These are phyloP conservation scores for Pandemis corylana DNA, from an alignment of 2,888 invertebrate genomes.

Conservation along the genomic window DNA sequence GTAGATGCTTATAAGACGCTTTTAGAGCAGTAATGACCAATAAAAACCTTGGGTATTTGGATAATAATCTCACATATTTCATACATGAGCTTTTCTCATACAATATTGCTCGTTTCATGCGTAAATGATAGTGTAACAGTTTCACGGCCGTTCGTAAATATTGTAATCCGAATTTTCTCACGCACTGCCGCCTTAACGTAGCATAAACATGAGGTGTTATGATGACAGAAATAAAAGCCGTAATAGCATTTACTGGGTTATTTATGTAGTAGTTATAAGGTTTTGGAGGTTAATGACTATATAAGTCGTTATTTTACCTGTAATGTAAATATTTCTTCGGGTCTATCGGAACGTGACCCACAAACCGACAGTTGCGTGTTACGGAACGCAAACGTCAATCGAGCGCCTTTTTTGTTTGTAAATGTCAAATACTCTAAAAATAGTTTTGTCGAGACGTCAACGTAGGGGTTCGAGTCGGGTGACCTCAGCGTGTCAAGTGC, in stretches of 20 bases:
- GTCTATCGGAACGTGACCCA: not conserved
- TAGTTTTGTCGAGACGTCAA: too few species aligned
- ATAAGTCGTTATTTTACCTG: slow-evolving; percentile 4
- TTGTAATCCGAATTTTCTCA: slow-evolving; percentile 17
- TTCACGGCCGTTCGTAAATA: slow-evolving; percentile 11
- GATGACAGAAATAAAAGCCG: slow-evolving; percentile 7
- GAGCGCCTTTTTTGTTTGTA: too few species aligned
- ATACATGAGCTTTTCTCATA: not conserved
- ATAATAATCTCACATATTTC: slow-evolving; percentile 10
- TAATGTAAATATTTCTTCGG: not conserved
- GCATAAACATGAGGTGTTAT: not conserved
- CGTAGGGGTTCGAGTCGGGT: too few species aligned
- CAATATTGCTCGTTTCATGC: slow-evolving; percentile 3
- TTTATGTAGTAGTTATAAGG: slow-evolving; percentile 6
- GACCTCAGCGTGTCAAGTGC: too few species aligned
- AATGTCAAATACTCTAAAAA: too few species aligned
- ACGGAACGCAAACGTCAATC: too few species aligned
- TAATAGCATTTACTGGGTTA: not conserved
- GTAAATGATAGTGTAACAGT: slow-evolving; percentile 6
- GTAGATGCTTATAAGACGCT: not conserved
- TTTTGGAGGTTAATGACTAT: slow-evolving; percentile 12
- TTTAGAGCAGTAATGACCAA: slow-evolving; percentile 2
- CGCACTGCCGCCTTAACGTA: slow-evolving; percentile 6
- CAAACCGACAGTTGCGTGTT: too few species aligned
- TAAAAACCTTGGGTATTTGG: slow-evolving; percentile 1